Evolutionary conservation across 2,888 invertebrate species (phyloP), one percentile per base, ranked within the genome.

Genomic region (Meandrusa payeni): DNA sequence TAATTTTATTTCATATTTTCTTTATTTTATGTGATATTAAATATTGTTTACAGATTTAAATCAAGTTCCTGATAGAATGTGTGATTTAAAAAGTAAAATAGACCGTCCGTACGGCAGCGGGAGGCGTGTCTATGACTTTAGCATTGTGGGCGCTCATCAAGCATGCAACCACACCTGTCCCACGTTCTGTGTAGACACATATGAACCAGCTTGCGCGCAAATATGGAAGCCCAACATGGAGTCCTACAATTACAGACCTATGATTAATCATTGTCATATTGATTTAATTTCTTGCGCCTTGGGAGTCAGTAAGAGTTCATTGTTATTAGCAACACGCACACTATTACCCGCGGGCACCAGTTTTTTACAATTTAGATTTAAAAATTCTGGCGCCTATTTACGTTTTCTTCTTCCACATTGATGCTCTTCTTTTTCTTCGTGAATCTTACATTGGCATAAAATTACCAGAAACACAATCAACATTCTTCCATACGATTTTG

Each of bases 191-290:
- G 55, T 70, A 0, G 85, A 86, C 23, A 61, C 61, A 0, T 86
- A 83, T 49, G 68, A 73, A 2, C 85, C 85, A 0, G 78, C 68
- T 1, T 86, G 85, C 41, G 83, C 80, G 2, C 52, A 66, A 38
- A 76, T 83, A 23, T 77, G 68, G 72, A 56, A 54, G 1, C 50
- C 47, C 1, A 47, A 52, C 9, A 61, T 54, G 58, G 19, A 33
- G 2, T 27, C 31, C 0, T 67, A 43, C 22, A 52, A 20, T 0
- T 55, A 46, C 24, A 61, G 64, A 15, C 56, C 73, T 0, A 81
- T 85, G 76, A 59, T 86, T 33, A 86, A 86, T 48, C 85, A 86
- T 45, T 86, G 85, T 43, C 85, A 86, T 47, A 68, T 83, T n/a
- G 85, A 86, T 37, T 48, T 85, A 57, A 69, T 66, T 24, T 86